These are phyloP conservation scores for Eueides isabella DNA, from an alignment of 1,140 invertebrate genomes.

Conservation along the genomic window DNA sequence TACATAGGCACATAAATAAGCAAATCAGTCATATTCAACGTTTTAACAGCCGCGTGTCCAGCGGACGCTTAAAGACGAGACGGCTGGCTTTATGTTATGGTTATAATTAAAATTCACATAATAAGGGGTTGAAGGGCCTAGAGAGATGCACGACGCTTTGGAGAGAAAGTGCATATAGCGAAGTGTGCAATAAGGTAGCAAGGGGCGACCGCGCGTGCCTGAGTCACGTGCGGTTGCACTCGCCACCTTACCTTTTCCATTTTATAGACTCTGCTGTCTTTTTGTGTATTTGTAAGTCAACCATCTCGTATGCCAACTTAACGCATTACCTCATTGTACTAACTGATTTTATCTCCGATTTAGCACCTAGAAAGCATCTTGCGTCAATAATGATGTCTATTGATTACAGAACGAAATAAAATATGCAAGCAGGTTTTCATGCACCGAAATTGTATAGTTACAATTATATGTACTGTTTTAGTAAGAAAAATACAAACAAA, in stretches of 20 bases:
- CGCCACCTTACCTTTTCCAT: slow-evolving; percentile 16
- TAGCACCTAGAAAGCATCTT: not conserved
- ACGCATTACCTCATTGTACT: not conserved
- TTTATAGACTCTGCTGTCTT: slow-evolving; percentile 19
- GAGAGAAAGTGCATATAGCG: slow-evolving; percentile 38
- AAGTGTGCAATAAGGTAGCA: slow-evolving; percentile 25
- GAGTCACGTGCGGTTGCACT: slow-evolving; percentile 32
- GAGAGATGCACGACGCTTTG: slow-evolving; percentile 32
- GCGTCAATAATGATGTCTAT: not conserved
- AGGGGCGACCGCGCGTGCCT: slow-evolving; percentile 35
- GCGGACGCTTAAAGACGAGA: slow-evolving; percentile 20
- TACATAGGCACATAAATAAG: not conserved
- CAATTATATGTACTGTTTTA: no score
- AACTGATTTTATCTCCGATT: not conserved
- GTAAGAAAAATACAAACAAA: no score
- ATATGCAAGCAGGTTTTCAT: no score
- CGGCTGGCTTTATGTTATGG: slow-evolving; percentile 33
- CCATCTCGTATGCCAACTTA: not conserved
- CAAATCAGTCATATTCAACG: slow-evolving; percentile 15
- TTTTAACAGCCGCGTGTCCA: slow-evolving; percentile 33
- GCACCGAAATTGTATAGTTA: no score
- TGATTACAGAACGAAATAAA: no score
- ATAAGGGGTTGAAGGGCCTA: slow-evolving; percentile 40
- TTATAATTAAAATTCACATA: slow-evolving; percentile 43
- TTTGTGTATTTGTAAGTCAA: slow-evolving; percentile 17